A percentile compares a stretch with the other conserved stretches of the same genome.
phyloP scores from a whole-genome alignment of 2,888 invertebrate species.

The Esperia sulphurella region DNA sequence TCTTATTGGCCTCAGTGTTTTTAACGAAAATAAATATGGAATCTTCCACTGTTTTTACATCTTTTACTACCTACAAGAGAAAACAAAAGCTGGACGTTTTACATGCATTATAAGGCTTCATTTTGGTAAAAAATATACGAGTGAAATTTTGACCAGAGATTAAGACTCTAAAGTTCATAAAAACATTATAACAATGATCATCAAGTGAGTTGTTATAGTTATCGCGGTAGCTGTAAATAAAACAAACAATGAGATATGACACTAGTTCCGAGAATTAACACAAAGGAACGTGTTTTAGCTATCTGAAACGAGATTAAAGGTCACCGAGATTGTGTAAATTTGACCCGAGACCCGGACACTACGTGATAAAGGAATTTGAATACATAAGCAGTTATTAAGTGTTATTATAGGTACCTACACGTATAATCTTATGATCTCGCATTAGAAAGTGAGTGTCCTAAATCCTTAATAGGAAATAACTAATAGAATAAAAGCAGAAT shows the following conservation, averaged over 20 bases:
- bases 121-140: no score
- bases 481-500: neutral
- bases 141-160: no score
- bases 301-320: constrained; percentile 71
- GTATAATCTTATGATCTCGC: no score
- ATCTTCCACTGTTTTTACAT: no score
- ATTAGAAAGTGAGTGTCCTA: no score
- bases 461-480: neutral
- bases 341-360: constrained; percentile 69
- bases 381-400: constrained; percentile 1
- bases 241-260: constrained; percentile 40
- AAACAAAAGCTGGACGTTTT: no score
- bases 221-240: constrained; percentile 29
- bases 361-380: constrained; percentile 37
- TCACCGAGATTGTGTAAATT: constrained; percentile 67
- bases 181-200: constrained; percentile 13
- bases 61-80: no score
- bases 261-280: constrained; percentile 59
- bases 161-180: no score
- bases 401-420: no score
- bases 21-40: no score
- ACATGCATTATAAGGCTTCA: no score
- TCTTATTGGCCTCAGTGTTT: no score
- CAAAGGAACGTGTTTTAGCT: constrained; percentile 61
- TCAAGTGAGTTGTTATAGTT: constrained; percentile 26